phyloP scores from a whole-genome alignment of 1,140 invertebrate species.

The Papilio polytes region DNA sequence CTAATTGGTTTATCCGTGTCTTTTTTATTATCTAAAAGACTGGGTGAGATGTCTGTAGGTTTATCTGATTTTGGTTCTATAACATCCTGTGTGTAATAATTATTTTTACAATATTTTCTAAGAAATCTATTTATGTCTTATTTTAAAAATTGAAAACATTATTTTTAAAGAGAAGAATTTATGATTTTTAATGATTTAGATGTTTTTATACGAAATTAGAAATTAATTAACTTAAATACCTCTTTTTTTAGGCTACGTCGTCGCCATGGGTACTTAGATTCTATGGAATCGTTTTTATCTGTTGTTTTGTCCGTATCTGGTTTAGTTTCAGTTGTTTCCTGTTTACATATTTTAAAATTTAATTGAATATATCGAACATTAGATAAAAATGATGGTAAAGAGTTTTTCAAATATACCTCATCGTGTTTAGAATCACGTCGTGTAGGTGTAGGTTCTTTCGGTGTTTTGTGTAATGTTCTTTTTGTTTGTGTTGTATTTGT shows the following conservation, averaged over 20 bases:
- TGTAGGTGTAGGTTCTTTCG: constrained; percentile 46
- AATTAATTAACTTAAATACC: constrained; percentile 45
- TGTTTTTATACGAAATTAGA: neutral
- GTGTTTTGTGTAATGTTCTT: constrained; percentile 48
- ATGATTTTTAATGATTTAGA: neutral
- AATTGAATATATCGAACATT: no score
- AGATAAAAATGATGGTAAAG: neutral
- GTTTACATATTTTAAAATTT: neutral
- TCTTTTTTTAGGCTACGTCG: constrained; percentile 49
- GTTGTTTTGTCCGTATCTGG: constrained; percentile 31
- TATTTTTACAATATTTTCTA: neutral
- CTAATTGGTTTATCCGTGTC: neutral
- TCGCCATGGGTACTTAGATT: constrained; percentile 57
- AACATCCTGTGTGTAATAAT: constrained; percentile 11
- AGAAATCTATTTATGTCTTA: no score
- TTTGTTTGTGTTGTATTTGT: constrained; percentile 47
- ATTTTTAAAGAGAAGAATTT: no score
- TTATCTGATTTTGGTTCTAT: neutral
- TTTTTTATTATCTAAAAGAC: constrained; percentile 13
- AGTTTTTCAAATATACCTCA: constrained; percentile 44
- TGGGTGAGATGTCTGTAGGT: neutral
- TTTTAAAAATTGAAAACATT: no score
- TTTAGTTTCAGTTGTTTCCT: constrained; percentile 22
- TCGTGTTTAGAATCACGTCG: constrained; percentile 44
- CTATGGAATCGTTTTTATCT: constrained; percentile 43